A percentile compares a stretch with the other conserved stretches of the same genome.
Evolutionary conservation across 2,797 vertebrate species (phyloP).

Genomic region (Chelonia mydas): DNA sequence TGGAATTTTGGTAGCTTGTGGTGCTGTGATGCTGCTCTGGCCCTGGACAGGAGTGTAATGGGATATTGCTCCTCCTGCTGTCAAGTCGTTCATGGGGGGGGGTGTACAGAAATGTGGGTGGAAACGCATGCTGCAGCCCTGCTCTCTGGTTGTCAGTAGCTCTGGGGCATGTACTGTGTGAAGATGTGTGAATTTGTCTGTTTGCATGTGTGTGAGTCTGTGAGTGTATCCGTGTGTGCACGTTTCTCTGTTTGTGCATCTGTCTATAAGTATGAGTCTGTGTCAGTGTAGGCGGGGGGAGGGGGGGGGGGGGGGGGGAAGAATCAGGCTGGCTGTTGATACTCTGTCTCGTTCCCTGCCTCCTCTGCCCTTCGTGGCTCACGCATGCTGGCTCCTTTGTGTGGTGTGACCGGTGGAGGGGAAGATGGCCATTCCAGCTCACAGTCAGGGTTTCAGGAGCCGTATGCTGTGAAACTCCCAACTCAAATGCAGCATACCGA

Average conservation of each 20-base stretch:
- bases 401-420: conserved; percentile 36
- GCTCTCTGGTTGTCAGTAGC: not conserved
- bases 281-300: conserved; percentile 2
- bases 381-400: not conserved
- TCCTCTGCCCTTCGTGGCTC: not conserved
- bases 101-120: not conserved
- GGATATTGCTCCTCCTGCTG: not conserved
- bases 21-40: not conserved
- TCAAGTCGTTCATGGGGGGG: not conserved
- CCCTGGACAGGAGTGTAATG: not conserved
- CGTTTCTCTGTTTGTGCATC: not conserved
- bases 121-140: rapidly evolving
- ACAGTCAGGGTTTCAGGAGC: conserved; percentile 1
- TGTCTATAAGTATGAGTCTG: not conserved
- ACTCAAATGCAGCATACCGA: not conserved
- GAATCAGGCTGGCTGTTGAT: not conserved
- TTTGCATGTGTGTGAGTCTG: not conserved
- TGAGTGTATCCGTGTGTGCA: not conserved
- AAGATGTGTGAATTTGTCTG: not conserved
- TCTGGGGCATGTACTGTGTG: not conserved
- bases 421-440: not conserved
- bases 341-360: not conserved
- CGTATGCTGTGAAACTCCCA: not conserved
- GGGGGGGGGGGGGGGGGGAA: not conserved
- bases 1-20: not conserved